phyloP scores from a whole-genome alignment of 2,113 vertebrate species.

The Strix aluco region DNA sequence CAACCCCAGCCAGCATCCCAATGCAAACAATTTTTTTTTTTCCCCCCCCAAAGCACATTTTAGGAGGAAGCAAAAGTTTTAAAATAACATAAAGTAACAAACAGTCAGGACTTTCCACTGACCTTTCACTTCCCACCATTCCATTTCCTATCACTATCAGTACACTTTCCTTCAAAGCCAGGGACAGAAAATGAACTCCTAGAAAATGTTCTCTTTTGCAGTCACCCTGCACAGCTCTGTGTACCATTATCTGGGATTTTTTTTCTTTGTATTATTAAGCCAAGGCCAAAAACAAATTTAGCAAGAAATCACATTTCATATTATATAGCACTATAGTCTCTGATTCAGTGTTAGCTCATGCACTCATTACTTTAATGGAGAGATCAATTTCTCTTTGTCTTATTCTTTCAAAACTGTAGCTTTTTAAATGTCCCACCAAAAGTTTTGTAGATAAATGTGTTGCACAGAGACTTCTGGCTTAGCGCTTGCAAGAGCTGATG shows the following conservation, averaged over 20 bases:
- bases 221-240: neutral
- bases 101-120: conserved; percentile 57
- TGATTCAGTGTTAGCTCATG: neutral
- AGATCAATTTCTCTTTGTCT: neutral
- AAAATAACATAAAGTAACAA: conserved; percentile 37
- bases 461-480: neutral
- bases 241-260: neutral
- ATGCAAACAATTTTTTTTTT: neutral
- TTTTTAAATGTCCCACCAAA: neutral
- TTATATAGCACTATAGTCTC: neutral
- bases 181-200: conserved; percentile 19
- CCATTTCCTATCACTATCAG: conserved; percentile 65
- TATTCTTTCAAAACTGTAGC: neutral
- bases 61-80: conserved; percentile 35
- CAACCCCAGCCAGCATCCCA: neutral
- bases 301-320: neutral
- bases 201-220: neutral
- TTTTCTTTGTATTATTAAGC: neutral
- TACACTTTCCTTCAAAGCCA: conserved; percentile 17
- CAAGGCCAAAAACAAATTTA: neutral
- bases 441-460: neutral
- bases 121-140: conserved; percentile 48
- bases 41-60: neutral
- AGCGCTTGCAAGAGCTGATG: neutral
- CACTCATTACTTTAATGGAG: neutral